These are phyloP conservation scores for Ginglymostoma cirratum DNA, from an alignment of 2,113 vertebrate genomes.

Conservation along the genomic window DNA sequence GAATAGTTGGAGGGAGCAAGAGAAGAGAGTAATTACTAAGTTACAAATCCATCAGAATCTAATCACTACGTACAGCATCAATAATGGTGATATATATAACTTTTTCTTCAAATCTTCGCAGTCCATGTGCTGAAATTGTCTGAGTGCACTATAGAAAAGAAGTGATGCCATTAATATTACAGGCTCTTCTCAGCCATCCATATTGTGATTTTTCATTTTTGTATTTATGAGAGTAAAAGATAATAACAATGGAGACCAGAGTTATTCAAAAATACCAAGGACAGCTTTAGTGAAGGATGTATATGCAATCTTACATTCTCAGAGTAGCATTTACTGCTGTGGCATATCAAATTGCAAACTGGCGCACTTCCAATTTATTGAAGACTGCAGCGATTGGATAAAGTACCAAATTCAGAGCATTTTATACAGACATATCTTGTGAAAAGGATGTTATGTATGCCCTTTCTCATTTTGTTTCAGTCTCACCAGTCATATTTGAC, in stretches of 20 bases:
- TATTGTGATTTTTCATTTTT: background rate
- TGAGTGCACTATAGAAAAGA: background rate
- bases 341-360: background rate
- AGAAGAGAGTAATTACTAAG: background rate
- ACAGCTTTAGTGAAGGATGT: background rate
- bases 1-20: background rate
- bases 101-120: background rate
- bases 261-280: background rate
- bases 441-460: background rate
- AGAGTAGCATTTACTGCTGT: background rate
- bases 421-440: background rate
- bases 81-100: background rate
- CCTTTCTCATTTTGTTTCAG: background rate
- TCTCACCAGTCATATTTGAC: background rate
- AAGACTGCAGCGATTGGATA: background rate
- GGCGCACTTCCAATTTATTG: background rate
- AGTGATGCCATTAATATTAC: background rate
- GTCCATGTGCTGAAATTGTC: background rate
- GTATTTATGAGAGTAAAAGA: background rate
- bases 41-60: background rate
- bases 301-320: background rate
- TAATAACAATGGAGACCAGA: background rate
- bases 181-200: background rate
- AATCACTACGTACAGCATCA: background rate
- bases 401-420: conserved; percentile 1